Percentiles rank a stretch among this genome's conserved stretches.
phyloP scores from a whole-genome alignment of 2,888 invertebrate species.

The Dioctria rufipes region DNA sequence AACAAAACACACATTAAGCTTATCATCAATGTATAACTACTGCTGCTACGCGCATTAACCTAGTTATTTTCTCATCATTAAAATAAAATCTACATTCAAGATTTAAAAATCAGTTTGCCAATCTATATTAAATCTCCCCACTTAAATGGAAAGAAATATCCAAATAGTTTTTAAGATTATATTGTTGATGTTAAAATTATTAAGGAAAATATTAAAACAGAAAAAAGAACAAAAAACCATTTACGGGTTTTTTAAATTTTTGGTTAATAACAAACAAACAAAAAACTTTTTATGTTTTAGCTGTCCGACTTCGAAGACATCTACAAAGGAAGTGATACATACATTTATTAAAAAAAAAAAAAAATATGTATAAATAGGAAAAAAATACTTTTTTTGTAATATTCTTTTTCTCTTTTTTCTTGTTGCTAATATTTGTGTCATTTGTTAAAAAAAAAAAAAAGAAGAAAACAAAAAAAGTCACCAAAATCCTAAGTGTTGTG shows the following conservation, averaged over 20 bases:
- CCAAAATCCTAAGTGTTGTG: neutral
- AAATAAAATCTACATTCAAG: constrained; percentile 28
- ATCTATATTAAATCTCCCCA: neutral
- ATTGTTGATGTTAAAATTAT: neutral
- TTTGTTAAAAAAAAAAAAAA: constrained; percentile 17
- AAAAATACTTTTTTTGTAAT: no score
- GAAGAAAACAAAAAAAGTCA: no score
- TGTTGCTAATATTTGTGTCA: constrained; percentile 45
- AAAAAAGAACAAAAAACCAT: neutral
- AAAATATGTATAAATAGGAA: neutral
- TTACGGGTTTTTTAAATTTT: neutral
- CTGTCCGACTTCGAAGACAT: constrained; percentile 79
- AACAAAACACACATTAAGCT: neutral
- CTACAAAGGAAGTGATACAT: constrained; percentile 85
- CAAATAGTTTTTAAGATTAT: constrained; percentile 40
- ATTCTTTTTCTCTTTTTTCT: neutral
- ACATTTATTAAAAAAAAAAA: constrained; percentile 83
- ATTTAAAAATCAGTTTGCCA: constrained; percentile 44
- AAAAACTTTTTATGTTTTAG: constrained; percentile 41
- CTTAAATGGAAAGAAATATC: constrained; percentile 32
- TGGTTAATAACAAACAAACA: constrained; percentile 26
- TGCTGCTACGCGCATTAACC: no score
- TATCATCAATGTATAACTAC: no score
- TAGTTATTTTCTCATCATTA: neutral
- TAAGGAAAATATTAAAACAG: neutral